Evolutionary conservation across 2,113 vertebrate genomes (phyloP).

Genomic region (Perca schrenkii): DNA sequence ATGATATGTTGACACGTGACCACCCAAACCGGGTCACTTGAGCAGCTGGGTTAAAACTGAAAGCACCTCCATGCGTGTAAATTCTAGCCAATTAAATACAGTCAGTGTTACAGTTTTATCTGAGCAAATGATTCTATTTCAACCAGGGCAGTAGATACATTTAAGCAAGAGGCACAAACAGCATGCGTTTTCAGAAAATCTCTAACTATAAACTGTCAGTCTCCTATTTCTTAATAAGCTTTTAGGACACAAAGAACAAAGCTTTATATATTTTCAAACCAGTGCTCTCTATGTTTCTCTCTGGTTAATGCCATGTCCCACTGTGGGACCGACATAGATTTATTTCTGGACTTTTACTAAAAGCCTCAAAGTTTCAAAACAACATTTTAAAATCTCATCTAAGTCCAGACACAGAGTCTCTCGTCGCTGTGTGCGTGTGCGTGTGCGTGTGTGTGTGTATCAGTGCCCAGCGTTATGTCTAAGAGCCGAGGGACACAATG

Average conservation of each 20-base stretch:
- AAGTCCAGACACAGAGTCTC: conserved; percentile 47
- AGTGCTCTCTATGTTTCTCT: conserved; percentile 17
- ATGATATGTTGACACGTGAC: not conserved
- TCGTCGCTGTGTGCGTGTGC: conserved; percentile 12
- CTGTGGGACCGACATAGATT: conserved; percentile 44
- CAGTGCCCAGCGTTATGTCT: not conserved
- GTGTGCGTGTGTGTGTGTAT: conserved; percentile 18
- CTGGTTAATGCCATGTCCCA: conserved; percentile 34
- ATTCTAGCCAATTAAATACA: not conserved
- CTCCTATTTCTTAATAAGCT: conserved; percentile 12
- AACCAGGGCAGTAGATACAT: not conserved
- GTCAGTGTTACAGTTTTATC: not conserved
- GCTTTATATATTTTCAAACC: conserved; percentile 42
- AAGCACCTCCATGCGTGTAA: not conserved
- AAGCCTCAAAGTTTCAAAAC: conserved; percentile 66
- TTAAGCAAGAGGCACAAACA: not conserved
- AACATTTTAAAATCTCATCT: conserved; percentile 67
- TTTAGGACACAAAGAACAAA: conserved; percentile 38
- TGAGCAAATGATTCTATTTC: conserved; percentile 9
- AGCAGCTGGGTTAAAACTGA: not conserved
- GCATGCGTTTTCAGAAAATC: not conserved
- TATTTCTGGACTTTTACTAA: conserved; percentile 63
- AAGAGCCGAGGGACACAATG: conserved; percentile 28
- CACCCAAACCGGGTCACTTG: not conserved
- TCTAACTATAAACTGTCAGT: not conserved